Evolutionary conservation across 53 echinoderm and acorn worm genomes (phyloP).

Genomic region (Apostichopus leukothele): DNA sequence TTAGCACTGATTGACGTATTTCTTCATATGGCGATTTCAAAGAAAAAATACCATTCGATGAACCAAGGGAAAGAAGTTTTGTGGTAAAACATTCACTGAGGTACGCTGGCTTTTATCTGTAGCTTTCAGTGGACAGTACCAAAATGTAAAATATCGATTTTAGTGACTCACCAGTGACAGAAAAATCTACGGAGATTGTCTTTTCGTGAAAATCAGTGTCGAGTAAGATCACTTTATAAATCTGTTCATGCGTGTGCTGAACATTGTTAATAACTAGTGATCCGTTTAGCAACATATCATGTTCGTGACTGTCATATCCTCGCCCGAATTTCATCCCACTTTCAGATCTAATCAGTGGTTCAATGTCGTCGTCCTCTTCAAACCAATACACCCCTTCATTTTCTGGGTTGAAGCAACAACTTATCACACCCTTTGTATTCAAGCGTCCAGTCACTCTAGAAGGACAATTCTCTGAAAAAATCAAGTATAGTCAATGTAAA

Average conservation of each 20-base stretch:
- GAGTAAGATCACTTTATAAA: not conserved
- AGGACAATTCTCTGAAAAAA: no score
- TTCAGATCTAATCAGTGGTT: not conserved
- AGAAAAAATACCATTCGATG: no score
- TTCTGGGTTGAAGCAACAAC: not conserved
- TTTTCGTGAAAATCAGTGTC: not conserved
- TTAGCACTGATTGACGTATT: no score
- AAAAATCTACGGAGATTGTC: not conserved
- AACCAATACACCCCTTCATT: not conserved
- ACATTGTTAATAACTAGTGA: not conserved
- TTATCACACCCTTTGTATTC: not conserved
- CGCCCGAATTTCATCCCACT: not conserved
- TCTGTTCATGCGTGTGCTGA: not conserved
- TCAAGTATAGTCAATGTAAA: no score
- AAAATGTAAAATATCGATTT: no score
- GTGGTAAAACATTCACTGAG: no score
- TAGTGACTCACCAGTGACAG: not conserved
- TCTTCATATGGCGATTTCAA: no score
- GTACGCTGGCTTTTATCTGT: no score
- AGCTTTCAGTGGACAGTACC: no score
- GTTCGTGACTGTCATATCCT: not conserved
- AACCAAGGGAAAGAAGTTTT: no score
- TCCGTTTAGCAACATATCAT: not conserved
- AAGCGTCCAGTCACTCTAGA: no score
- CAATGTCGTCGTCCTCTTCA: not conserved